phyloP scores from a whole-genome alignment of 2,113 vertebrate species.

The Orycteropus afer region DNA sequence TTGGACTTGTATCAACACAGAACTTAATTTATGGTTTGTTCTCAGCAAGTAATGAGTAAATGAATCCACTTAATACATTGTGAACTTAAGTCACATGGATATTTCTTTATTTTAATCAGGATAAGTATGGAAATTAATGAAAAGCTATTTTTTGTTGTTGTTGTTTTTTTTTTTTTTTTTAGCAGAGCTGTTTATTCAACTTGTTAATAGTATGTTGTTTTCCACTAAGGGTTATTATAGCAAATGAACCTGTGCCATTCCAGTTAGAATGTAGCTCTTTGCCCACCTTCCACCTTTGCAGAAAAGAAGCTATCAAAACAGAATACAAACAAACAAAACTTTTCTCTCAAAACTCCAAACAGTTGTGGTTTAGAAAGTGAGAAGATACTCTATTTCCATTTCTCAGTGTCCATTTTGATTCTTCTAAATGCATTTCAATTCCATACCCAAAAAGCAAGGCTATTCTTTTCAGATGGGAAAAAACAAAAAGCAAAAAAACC shows the following conservation, averaged over 20 bases:
- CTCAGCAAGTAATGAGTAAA: background rate
- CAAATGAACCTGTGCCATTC: background rate
- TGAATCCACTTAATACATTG: background rate
- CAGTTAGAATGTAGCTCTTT: background rate
- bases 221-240: background rate
- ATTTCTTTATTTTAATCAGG: background rate
- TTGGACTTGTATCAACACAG: background rate
- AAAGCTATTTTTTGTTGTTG: background rate
- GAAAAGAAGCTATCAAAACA: background rate
- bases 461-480: background rate
- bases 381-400: background rate
- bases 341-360: background rate
- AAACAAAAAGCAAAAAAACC: no score
- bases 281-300: background rate
- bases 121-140: slow-evolving; percentile 18
- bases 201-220: background rate
- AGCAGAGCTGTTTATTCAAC: background rate
- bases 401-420: background rate
- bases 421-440: slow-evolving; percentile 50
- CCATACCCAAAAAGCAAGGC: background rate
- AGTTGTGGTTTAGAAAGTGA: slow-evolving; percentile 44
- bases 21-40: background rate
- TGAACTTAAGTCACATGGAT: background rate
- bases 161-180: no score
- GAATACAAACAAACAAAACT: slow-evolving; percentile 21